Conservation (phyloP, 2,113 vertebrate species). For the Daboia siamensis region DNA sequence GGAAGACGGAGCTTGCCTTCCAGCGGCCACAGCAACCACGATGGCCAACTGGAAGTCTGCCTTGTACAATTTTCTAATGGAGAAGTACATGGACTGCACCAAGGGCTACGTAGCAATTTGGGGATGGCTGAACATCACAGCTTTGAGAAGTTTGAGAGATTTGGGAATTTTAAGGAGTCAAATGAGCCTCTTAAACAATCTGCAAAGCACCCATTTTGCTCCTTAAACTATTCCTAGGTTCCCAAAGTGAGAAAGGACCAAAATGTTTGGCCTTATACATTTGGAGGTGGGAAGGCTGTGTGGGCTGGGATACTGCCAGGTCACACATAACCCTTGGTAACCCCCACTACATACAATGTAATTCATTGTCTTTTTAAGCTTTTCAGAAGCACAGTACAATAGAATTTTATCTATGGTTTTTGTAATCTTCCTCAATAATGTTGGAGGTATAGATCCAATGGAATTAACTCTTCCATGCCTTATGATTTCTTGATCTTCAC, state of each 20-base stretch:
- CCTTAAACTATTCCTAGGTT: not conserved
- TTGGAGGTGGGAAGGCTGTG: not conserved
- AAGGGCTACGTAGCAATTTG: not conserved
- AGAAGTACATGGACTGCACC: not conserved
- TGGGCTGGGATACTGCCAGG: not conserved
- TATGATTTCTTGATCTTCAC: not conserved
- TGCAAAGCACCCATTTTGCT: not conserved
- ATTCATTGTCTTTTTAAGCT: not conserved
- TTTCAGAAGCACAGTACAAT: not conserved
- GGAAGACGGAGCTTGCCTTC: too few relatives aligned
- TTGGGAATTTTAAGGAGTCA: not conserved
- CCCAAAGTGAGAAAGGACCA: not conserved
- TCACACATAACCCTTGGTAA: not conserved
- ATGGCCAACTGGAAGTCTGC: too few relatives aligned
- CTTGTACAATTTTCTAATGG: too few relatives aligned
- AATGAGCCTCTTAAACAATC: not conserved
- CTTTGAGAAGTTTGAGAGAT: not conserved
- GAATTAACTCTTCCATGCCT: not conserved
- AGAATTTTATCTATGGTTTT: not conserved
- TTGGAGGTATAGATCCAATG: not conserved
- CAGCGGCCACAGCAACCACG: rapidly evolving
- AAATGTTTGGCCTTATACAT: not conserved
- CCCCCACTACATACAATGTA: not conserved
- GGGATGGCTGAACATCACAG: not conserved
- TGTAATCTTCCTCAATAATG: not conserved